Evolutionary conservation across 2,888 invertebrate species (phyloP).

Genomic region (Coenonympha arcania): DNA sequence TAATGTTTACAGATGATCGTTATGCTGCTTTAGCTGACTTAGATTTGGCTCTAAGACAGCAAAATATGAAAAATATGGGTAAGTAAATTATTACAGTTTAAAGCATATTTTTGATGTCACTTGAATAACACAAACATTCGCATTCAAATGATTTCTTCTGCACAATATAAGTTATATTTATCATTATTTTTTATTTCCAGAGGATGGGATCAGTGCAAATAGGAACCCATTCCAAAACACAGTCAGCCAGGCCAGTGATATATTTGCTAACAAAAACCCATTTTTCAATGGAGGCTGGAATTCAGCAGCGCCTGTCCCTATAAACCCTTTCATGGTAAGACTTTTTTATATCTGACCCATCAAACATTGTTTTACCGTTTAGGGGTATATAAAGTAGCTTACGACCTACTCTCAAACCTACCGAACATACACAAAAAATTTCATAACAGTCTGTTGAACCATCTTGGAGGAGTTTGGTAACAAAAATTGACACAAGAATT

Average conservation of each 20-base stretch:
- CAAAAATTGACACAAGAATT: too few relatives aligned
- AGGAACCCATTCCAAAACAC: slow-evolving; percentile 72
- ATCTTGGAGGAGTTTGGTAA: too few relatives aligned
- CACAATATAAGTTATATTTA: not conserved
- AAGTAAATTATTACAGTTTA: slow-evolving; percentile 24
- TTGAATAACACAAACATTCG: too few relatives aligned
- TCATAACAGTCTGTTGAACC: too few relatives aligned
- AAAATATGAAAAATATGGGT: slow-evolving; percentile 70
- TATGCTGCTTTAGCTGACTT: slow-evolving; percentile 97
- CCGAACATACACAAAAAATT: too few relatives aligned
- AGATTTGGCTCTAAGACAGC: slow-evolving; percentile 81
- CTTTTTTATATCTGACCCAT: not conserved
- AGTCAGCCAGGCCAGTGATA: slow-evolving; percentile 62
- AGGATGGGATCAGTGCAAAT: slow-evolving; percentile 51
- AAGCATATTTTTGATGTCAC: not conserved
- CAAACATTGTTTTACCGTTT: too few relatives aligned
- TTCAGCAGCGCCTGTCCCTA: slow-evolving; percentile 44
- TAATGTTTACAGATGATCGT: slow-evolving; percentile 85
- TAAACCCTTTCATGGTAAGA: slow-evolving; percentile 67
- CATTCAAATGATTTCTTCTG: too few relatives aligned
- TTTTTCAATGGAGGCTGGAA: slow-evolving; percentile 67
- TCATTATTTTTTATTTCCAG: slow-evolving; percentile 41
- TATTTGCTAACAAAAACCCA: slow-evolving; percentile 63
- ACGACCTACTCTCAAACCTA: too few relatives aligned
- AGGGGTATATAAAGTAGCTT: too few relatives aligned